Base-by-base conservation (phyloP, 2,888 invertebrate species). In the Lasioglossum vierecki region DNA sequence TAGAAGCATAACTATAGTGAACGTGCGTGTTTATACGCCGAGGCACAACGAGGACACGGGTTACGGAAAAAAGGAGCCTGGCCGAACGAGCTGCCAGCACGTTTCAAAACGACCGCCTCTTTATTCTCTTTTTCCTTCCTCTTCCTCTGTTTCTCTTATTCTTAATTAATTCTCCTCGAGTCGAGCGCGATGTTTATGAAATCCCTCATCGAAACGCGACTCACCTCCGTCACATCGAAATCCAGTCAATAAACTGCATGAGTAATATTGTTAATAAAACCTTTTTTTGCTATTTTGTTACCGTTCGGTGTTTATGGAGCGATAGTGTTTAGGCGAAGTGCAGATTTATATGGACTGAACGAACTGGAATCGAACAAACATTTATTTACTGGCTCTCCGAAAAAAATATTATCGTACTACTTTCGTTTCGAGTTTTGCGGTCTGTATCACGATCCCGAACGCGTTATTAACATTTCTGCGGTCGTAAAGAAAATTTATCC, bases 1-100 rank as follows among this genome's bases (percentile, higher is more conserved):
- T 92, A 91, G 92, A 91, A 91, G 89, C 91, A 91, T 85, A 92
- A 91, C 92, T 90, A 88, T 86, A 84, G 90, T 86, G 91, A 89
- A 88, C 90, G 91, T 88, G 86, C 92, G 91, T 84, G 91, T 91
- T 89, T 86, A 85, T 89, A 85, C 92, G 83, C 74, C 88, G 91
- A 85, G 87, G 88, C 91, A 88, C 91, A 92, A 91, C 92, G 89
- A 88, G 91, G 89, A 89, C 89, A 89, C 88, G 88, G 82, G 88
- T 87, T 85, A 86, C 85, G 88, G 86, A 81, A 86, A 88, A 88
- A 88, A 89, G 86, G 87, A 88, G 79, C 44, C 81, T 70, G 76
- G 82, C 77, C 63, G 35, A 75, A 83, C 81, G 72, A 76, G 76
- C 78, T 68, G 26, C 72, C 74, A 77, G 46, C 63, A 79, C 70